Conservation (phyloP, 2,113 vertebrate genomes). For the Tyto alba region DNA sequence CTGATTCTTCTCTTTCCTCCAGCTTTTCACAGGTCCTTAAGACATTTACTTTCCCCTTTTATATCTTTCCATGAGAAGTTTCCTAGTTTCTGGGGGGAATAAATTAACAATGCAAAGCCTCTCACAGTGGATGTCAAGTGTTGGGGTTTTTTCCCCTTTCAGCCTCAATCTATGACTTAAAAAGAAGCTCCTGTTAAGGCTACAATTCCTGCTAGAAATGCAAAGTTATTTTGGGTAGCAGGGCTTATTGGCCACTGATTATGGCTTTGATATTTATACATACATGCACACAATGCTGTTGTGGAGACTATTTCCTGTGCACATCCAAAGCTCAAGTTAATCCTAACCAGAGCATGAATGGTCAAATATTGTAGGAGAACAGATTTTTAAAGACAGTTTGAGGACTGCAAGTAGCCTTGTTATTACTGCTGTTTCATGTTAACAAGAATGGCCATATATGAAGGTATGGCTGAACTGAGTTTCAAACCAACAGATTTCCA, state of each 20-base stretch:
- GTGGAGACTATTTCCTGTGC: neutral
- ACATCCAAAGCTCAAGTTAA: neutral
- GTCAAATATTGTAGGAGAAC: neutral
- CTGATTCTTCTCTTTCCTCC: neutral
- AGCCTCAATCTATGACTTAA: neutral
- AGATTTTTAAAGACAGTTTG: neutral
- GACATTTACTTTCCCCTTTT: neutral
- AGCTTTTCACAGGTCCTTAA: neutral
- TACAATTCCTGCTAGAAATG: neutral
- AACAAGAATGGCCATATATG: neutral
- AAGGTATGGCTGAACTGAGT: neutral
- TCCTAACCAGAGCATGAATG: neutral
- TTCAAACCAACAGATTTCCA: neutral
- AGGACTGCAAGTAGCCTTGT: neutral
- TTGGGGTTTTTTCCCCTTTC: neutral
- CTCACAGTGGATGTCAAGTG: neutral
- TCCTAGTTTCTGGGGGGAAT: neutral
- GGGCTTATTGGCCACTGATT: neutral
- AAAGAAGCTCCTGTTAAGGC: neutral
- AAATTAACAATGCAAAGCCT: neutral
- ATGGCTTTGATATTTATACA: neutral
- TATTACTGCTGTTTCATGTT: neutral
- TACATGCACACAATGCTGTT: rapidly evolving
- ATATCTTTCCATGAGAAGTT: neutral
- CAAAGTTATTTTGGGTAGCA: neutral